Evolutionary conservation across 2,113 vertebrate species (phyloP).

Genomic region (Percina caprodes): DNA sequence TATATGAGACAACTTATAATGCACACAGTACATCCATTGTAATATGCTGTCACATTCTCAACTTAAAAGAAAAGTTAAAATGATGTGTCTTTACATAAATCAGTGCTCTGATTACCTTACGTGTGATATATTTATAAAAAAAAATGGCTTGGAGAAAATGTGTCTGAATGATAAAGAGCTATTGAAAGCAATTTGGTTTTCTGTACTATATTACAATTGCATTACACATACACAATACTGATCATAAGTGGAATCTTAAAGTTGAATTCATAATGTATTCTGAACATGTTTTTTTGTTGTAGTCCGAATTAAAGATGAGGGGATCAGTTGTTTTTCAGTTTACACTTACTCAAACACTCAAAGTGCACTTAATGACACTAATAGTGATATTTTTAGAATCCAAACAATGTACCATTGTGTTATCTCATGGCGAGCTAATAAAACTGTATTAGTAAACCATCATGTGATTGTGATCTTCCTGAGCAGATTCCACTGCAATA

Average conservation of each 20-base stretch:
- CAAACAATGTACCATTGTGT: not conserved
- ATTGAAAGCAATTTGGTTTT: too few relatives aligned
- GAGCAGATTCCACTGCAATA: slow-evolving; percentile 31
- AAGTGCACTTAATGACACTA: not conserved
- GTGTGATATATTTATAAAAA: not conserved
- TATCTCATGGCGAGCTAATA: slow-evolving; percentile 8
- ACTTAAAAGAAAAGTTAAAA: not conserved
- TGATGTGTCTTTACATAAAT: not conserved
- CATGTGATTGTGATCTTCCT: slow-evolving; percentile 21
- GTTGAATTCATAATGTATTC: not conserved
- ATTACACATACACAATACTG: not conserved
- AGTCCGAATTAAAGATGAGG: not conserved
- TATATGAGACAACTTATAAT: not conserved
- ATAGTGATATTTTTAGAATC: not conserved
- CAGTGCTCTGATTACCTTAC: not conserved
- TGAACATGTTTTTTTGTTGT: not conserved
- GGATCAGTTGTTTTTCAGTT: not conserved
- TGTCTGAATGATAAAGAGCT: not conserved
- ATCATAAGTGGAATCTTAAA: not conserved
- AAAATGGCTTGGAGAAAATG: not conserved
- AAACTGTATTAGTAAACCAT: slow-evolving; percentile 2
- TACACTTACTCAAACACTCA: not conserved
- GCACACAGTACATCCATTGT: not conserved
- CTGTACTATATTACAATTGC: not conserved
- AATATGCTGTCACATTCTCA: not conserved